Evolutionary conservation across 2,113 vertebrate species (phyloP), one percentile per base, ranked within the genome.

Genomic region (Eretmodus cyanostictus): DNA sequence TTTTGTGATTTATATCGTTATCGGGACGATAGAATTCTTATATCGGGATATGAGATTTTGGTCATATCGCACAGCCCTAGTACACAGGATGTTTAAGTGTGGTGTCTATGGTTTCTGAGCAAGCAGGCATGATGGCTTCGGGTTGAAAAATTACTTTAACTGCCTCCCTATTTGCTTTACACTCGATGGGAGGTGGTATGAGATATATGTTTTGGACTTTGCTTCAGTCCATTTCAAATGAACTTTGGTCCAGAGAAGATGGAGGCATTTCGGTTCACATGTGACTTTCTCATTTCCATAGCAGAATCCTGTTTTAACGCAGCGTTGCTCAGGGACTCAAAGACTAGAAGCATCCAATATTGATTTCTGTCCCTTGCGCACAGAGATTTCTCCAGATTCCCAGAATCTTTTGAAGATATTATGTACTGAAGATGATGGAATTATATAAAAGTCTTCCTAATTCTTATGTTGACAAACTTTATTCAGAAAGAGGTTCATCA

Each of bases 401-500:
- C 22, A 24, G n/a, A 16, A 42, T 45, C 8, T 42, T 45, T 29
- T 73, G 40, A 73, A 7, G 40, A 73, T 27, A 45, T 73, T 3
- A 17, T 73, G 22, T 17, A 47, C 14, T 27, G 22, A 47, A 47
- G 68, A 47, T 73, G 38, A 71, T 42, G n/a, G 11, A 45, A 45
- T 8, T 38, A 66, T 38, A 13, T 73, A 27, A 45, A 45, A 47
- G 13, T 45, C 13, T 27, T 73, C 22, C 22, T 27, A 27, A 73
- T 73, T 73, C 22, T 45, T 29, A 24, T 29, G 22, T 10, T 73
- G 9, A 38, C 9, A 9, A 9, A 1, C 40, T 7, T 45, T 73
- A 3, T 47, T 73, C 14, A 17, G 14, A 73, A 0, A 27, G 0
- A 36, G 9, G 6, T n/a, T 66, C 1, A 12, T 12, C 40, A 17